Conservation (phyloP, 2,888 invertebrate species). For the Sialis fuliginosa region DNA sequence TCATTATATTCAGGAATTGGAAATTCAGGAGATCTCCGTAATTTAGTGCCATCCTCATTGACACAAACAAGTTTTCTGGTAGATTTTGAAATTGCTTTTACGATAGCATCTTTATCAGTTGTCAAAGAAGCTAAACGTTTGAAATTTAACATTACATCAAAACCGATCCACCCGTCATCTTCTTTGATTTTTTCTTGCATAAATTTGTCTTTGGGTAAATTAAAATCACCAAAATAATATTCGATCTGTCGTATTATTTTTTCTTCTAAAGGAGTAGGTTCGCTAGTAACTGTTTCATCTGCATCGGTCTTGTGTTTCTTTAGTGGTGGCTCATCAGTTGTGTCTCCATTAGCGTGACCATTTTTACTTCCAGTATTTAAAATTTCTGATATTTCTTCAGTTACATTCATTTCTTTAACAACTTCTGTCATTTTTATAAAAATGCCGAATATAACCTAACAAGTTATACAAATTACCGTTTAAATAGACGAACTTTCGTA, state of each 20-base stretch:
- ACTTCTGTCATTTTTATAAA: no score
- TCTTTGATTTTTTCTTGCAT: conserved; percentile 68
- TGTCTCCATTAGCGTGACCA: no score
- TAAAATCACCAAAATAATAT: conserved; percentile 69
- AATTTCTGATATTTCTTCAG: no score
- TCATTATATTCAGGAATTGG: conserved; percentile 74
- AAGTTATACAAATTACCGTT: no score
- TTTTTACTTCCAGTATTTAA: no score
- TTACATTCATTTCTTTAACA: no score
- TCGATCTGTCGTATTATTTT: conserved; percentile 51
- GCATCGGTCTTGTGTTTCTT: background rate
- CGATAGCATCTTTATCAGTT: conserved; percentile 49
- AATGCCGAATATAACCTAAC: no score
- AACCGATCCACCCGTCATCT: conserved; percentile 82
- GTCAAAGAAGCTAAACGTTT: conserved; percentile 64
- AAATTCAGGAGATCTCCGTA: conserved; percentile 52
- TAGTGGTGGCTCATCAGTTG: no score
- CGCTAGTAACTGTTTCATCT: background rate
- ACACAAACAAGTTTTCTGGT: conserved; percentile 55
- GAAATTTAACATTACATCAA: conserved; percentile 72
- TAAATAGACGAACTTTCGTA: no score
- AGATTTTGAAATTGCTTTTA: conserved; percentile 56
- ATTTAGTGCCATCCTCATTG: conserved; percentile 34
- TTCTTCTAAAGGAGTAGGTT: conserved; percentile 24
- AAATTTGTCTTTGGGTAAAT: conserved; percentile 84